A percentile compares a stretch with the other conserved stretches of the same genome.
phyloP scores from a whole-genome alignment of 2,113 vertebrate genomes.

The Muscicapa adusta region DNA sequence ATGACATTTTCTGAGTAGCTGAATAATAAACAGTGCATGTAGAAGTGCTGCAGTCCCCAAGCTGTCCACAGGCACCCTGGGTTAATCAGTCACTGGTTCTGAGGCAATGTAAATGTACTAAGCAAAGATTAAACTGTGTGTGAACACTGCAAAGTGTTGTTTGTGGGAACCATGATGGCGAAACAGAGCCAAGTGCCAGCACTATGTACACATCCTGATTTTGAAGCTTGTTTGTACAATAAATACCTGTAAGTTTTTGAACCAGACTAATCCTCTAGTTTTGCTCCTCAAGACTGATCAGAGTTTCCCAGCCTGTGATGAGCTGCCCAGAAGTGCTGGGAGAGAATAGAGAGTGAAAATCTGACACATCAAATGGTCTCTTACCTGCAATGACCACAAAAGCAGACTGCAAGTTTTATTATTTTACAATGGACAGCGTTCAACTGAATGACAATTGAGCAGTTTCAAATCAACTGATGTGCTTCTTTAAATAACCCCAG shows the following conservation, averaged over 20 bases:
- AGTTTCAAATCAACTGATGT: background rate
- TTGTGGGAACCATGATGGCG: background rate
- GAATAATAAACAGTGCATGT: constrained; percentile 51
- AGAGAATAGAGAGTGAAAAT: background rate
- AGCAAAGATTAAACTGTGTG: background rate
- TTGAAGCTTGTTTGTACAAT: background rate
- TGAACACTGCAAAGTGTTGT: background rate
- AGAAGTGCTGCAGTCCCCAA: background rate
- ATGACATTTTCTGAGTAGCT: constrained; percentile 56
- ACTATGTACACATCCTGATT: background rate
- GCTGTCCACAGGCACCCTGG: background rate
- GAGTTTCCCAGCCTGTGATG: background rate
- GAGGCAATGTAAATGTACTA: background rate
- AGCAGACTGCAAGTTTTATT: background rate
- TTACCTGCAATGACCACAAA: background rate
- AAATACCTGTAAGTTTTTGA: background rate
- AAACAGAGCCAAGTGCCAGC: background rate
- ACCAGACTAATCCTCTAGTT: background rate
- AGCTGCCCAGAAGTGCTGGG: background rate
- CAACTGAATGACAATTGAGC: background rate
- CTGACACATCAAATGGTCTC: too few relatives aligned
- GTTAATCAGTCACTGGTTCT: background rate
- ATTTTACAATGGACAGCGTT: background rate
- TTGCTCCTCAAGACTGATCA: background rate
- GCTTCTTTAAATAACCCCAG: background rate